phyloP scores from a whole-genome alignment of 2,797 vertebrate species.

The Poecile montanus region DNA sequence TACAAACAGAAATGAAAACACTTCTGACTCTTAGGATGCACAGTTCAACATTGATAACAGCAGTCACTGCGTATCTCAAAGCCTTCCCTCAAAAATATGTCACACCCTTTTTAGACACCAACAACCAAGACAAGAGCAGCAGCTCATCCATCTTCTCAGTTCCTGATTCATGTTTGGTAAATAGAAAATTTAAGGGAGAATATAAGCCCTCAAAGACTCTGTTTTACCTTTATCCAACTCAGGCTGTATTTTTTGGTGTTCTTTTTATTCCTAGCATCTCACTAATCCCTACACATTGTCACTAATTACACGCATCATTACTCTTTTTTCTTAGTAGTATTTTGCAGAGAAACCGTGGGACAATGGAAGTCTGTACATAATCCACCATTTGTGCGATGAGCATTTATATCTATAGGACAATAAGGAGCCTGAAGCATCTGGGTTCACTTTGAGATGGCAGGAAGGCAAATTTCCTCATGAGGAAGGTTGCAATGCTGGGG shows the following conservation, averaged over 20 bases:
- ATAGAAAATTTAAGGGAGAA: not conserved
- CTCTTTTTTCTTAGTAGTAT: not conserved
- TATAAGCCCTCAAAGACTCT: not conserved
- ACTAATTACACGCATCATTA: not conserved
- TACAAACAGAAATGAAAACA: not conserved
- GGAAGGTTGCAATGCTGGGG: not conserved
- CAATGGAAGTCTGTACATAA: not conserved
- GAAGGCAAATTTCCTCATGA: not conserved
- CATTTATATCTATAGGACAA: rapidly evolving
- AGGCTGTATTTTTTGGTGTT: not conserved
- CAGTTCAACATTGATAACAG: not conserved
- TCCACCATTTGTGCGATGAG: not conserved
- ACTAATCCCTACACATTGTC: not conserved
- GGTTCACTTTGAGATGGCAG: not conserved
- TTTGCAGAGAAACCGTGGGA: not conserved
- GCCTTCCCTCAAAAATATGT: not conserved
- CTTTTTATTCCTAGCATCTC: not conserved
- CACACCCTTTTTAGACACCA: not conserved
- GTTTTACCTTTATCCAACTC: not conserved
- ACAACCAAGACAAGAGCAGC: not conserved
- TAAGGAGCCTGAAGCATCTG: not conserved
- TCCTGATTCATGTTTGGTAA: not conserved
- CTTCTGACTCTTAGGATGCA: not conserved
- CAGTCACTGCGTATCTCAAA: not conserved
- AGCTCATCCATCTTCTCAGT: not conserved